Percentiles rank a stretch among this genome's conserved stretches.
phyloP scores from a whole-genome alignment of 2,888 invertebrate species.

The Megaustenia siamemsis region DNA sequence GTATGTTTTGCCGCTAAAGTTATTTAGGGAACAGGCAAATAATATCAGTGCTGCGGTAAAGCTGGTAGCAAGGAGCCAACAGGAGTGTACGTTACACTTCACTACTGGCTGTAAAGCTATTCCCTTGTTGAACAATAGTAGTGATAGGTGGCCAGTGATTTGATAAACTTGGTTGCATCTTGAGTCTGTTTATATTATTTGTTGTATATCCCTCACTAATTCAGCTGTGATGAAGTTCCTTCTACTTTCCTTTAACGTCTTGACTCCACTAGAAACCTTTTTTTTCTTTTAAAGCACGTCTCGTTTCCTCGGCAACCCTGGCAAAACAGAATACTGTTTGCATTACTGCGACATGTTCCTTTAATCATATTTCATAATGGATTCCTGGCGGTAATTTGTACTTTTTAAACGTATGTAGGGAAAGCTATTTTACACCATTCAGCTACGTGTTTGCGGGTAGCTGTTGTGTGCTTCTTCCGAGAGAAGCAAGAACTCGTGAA shows the following conservation, averaged over 20 bases:
- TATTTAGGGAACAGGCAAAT: too few relatives aligned
- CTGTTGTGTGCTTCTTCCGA: not conserved
- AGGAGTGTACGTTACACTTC: too few relatives aligned
- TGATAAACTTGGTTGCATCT: too few relatives aligned
- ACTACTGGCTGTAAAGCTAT: too few relatives aligned
- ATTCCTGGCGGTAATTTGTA: conserved; percentile 1
- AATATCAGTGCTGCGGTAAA: too few relatives aligned
- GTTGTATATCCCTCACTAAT: not conserved
- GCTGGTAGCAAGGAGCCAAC: too few relatives aligned
- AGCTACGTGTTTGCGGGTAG: not conserved
- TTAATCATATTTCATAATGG: conserved; percentile 23
- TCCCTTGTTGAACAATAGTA: too few relatives aligned
- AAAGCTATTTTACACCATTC: not conserved
- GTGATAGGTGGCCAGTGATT: too few relatives aligned
- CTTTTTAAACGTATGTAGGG: conserved; percentile 14
- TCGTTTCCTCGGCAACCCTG: not conserved
- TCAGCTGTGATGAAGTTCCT: not conserved
- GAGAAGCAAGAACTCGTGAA: not conserved
- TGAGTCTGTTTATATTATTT: too few relatives aligned
- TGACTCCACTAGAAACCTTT: not conserved
- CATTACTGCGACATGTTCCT: not conserved
- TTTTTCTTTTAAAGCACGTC: not conserved
- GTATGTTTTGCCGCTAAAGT: too few relatives aligned
- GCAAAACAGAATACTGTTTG: not conserved
- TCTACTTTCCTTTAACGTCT: not conserved